phyloP scores from a whole-genome alignment of 2,797 vertebrate species.

The Rhynchonycteris naso region DNA sequence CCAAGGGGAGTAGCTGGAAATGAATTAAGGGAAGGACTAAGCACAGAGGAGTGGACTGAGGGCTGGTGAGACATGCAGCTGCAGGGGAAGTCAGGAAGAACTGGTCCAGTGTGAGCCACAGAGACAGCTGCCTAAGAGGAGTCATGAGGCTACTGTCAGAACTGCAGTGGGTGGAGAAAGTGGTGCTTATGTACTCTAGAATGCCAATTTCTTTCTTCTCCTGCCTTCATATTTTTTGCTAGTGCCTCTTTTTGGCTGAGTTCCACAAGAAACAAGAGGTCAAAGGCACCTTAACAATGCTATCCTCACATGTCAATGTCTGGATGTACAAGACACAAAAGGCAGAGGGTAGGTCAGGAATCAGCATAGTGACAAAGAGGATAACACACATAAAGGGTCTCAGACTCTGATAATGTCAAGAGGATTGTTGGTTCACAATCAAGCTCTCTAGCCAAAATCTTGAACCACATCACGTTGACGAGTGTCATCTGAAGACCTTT shows the following conservation, averaged over 20 bases:
- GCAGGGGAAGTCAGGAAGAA: not conserved
- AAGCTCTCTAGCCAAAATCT: not conserved
- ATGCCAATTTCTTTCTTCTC: not conserved
- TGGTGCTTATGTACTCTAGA: rapidly evolving
- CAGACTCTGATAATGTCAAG: not conserved
- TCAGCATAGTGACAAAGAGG: not conserved
- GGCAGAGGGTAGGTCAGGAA: not conserved
- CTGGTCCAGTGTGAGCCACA: not conserved
- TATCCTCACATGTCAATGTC: not conserved
- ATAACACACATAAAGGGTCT: not conserved
- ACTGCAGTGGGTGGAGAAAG: not conserved
- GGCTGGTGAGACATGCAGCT: not conserved
- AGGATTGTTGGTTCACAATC: not conserved
- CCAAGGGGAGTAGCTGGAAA: not conserved
- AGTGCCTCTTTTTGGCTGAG: not conserved
- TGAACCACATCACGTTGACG: not conserved
- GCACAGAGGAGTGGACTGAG: not conserved
- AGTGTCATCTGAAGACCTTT: not conserved
- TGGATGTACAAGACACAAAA: no score
- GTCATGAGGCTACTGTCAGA: not conserved
- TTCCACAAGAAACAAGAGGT: not conserved
- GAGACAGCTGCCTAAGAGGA: not conserved
- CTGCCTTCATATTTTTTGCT: not conserved
- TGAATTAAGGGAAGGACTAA: not conserved
- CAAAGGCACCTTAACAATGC: not conserved